Conservation (phyloP, 2,888 invertebrate species). For the Synergus itoensis region DNA sequence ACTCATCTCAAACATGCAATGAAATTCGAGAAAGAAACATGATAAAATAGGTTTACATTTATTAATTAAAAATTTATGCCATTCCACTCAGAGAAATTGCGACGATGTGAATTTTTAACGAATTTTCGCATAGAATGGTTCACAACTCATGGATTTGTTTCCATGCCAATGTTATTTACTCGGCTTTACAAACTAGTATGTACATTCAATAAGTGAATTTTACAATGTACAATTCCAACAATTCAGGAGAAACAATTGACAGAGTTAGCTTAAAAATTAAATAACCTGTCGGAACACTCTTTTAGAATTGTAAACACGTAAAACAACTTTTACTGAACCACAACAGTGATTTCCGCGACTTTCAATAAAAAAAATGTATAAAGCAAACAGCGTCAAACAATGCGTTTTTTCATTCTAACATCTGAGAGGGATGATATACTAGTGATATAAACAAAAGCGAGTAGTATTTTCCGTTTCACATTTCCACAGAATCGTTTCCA, state of each 20-base stretch:
- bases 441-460: not conserved
- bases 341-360: not conserved
- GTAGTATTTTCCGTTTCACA: not conserved
- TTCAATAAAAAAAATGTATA: not conserved
- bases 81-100: not conserved
- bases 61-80: not conserved
- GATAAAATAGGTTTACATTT: not conserved
- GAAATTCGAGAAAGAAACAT: not conserved
- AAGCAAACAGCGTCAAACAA: not conserved
- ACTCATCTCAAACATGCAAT: slow-evolving; percentile 2
- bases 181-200: not conserved
- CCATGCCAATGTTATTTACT: not conserved
- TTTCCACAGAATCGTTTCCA: not conserved
- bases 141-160: not conserved
- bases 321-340: not conserved
- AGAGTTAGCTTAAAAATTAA: not conserved
- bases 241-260: not conserved
- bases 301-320: not conserved
- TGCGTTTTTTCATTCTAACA: not conserved
- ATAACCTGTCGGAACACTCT: not conserved
- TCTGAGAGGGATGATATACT: not conserved
- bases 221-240: not conserved
- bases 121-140: not conserved
- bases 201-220: slow-evolving; percentile 11
- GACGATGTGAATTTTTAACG: not conserved